phyloP scores from a whole-genome alignment of 2,797 vertebrate genomes.

The Ficedula albicollis region DNA sequence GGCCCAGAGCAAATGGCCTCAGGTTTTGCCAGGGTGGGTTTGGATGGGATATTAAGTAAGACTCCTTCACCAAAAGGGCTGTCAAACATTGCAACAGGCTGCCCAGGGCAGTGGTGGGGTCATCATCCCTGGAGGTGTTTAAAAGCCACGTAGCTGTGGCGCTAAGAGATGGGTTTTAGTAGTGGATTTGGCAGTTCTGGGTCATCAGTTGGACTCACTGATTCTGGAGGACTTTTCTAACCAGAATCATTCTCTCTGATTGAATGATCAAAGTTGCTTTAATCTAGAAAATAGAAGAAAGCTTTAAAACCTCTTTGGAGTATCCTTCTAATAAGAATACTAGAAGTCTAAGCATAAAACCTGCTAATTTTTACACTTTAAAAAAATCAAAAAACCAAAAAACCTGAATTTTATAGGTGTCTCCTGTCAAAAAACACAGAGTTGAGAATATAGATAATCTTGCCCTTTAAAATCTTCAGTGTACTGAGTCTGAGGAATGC shows the following conservation, averaged over 20 bases:
- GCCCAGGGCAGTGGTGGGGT: too few relatives aligned
- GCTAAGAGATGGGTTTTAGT: fast-evolving
- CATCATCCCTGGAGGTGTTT: neutral
- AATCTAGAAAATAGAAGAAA: neutral
- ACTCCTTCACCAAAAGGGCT: neutral
- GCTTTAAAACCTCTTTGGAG: neutral
- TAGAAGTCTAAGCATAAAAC: neutral
- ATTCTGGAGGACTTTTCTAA: neutral
- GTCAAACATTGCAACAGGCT: neutral
- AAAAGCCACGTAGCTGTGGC: fast-evolving
- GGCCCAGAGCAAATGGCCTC: neutral
- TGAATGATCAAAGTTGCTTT: neutral
- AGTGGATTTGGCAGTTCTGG: neutral
- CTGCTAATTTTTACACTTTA: neutral
- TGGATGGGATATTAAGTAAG: neutral
- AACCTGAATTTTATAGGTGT: neutral
- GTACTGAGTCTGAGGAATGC: neutral
- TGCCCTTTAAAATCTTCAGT: neutral
- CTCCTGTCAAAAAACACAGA: neutral
- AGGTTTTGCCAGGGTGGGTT: neutral
- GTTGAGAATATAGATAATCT: neutral
- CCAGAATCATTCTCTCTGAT: neutral
- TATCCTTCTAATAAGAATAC: neutral
- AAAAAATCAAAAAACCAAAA: too few relatives aligned
- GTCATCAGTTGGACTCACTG: fast-evolving